These are phyloP conservation scores for Halcyon malimbica DNA, from an alignment of 2,113 vertebrate genomes.

Conservation along the genomic window DNA sequence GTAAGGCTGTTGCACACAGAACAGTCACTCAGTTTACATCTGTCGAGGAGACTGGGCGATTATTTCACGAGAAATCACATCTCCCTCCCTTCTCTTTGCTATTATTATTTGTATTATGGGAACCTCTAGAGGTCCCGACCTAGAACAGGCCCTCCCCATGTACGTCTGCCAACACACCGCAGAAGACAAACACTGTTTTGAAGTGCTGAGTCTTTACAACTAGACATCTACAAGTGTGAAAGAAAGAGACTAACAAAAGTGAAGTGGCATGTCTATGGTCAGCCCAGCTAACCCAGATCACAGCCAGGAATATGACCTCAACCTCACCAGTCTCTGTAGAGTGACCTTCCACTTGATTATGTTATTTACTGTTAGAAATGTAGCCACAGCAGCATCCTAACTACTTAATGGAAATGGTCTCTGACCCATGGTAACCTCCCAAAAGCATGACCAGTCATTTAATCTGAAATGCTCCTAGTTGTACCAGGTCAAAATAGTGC, in stretches of 20 bases:
- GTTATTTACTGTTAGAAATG: neutral
- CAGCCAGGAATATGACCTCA: neutral
- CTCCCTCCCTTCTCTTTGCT: neutral
- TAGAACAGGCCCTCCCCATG: neutral
- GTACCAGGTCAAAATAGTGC: neutral
- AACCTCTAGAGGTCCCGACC: conserved; percentile 39
- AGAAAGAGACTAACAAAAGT: neutral
- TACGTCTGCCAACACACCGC: neutral
- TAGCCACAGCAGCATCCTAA: neutral
- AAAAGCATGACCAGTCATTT: neutral
- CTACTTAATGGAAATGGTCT: neutral
- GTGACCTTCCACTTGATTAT: neutral
- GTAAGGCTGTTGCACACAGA: neutral
- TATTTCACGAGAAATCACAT: neutral
- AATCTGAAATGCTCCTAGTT: neutral
- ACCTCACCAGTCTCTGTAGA: neutral
- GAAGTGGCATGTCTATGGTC: neutral
- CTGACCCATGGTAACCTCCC: neutral
- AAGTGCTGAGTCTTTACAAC: neutral
- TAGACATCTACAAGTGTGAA: neutral
- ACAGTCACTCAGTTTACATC: neutral
- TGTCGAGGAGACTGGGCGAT: neutral
- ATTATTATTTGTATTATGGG: conserved; percentile 30
- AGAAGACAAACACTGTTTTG: neutral
- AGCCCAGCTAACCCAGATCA: neutral